Base-by-base conservation (phyloP, 2,113 vertebrate genomes). In the Saimiri boliviensis region DNA sequence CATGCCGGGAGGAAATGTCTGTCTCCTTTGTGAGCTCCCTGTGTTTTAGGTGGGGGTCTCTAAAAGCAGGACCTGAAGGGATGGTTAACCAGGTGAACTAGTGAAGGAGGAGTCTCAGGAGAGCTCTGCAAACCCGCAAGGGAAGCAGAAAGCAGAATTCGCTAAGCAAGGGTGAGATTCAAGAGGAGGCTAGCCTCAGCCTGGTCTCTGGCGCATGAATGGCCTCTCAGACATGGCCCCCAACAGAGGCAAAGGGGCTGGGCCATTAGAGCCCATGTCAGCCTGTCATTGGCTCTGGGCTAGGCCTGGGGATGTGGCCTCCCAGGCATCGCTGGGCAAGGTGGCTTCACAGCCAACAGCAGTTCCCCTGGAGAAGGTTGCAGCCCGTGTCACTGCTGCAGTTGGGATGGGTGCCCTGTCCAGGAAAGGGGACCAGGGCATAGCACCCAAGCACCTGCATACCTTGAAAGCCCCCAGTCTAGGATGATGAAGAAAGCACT, bases 61-160 rank as follows among this genome's bases (percentile, higher is more conserved):
- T 25, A 6, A 49, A 40, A 71, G 40, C 58, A 66, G 47, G 30
- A 2, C 73, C 9, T 32, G 14, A n/a, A n/a, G 47, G 2, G 4
- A 2, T 10, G 30, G 4, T 23, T n/a, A 30, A 85, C 23, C 17
- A 7, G 4, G 60, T 54, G 73, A 79, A 25, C 52, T 21, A 23
- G 1, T 0, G 9, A 14, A 13, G 63, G 63, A 8, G 40, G 79
- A 3, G 0, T 21, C 71, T 23, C 3, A 0, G n/a, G 86, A 16
- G 68, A 54, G n/a, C 6, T 20, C 56, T 35, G 45, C 12, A 8
- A 4, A 35, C 68, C 30, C 2, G 16, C 5, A 16, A 2, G 17
- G 52, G 20, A 11, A 6, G 8, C 52, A 14, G 77, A 25, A 6
- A 6, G 42, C 60, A 52, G 32, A 17, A 32, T 52, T 27, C 27